Percentiles rank a stretch among this genome's conserved stretches.
Evolutionary conservation across 2,113 vertebrate genomes (phyloP).

Genomic region (Bambusicola thoracicus): DNA sequence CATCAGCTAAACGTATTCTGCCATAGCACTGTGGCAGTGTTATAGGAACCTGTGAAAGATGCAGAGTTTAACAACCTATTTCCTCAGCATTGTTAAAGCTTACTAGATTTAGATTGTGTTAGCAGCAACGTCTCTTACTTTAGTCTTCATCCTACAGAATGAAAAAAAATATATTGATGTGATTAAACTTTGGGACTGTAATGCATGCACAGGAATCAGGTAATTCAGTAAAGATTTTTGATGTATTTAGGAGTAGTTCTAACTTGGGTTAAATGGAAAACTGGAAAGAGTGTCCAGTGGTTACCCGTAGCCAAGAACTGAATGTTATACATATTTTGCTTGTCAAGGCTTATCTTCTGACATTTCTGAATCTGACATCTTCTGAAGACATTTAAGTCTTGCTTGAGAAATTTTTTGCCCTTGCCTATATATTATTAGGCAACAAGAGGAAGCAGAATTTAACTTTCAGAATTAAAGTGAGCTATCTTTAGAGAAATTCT

Average conservation of each 20-base stretch:
- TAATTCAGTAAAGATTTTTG: neutral
- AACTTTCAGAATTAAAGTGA: neutral
- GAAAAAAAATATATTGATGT: neutral
- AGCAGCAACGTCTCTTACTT: neutral
- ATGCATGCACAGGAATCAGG: neutral
- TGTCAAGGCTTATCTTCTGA: too few relatives aligned
- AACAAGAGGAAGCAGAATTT: neutral
- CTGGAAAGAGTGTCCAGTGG: too few relatives aligned
- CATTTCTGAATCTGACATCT: too few relatives aligned
- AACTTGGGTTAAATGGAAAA: too few relatives aligned
- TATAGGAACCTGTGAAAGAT: neutral
- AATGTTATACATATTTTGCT: too few relatives aligned
- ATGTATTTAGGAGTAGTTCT: neutral
- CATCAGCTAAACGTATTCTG: neutral
- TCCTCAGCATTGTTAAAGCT: neutral
- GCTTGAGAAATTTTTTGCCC: neutral
- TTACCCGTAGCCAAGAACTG: too few relatives aligned
- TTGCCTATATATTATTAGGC: neutral
- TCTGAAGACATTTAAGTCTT: too few relatives aligned
- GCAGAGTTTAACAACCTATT: neutral
- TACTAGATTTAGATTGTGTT: fast-evolving
- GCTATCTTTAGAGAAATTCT: neutral
- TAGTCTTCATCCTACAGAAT: neutral
- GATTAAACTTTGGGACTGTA: neutral
- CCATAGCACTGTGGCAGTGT: neutral